Percentiles rank a stretch among this genome's conserved stretches.
Conservation (phyloP, 2,113 vertebrate species). For the Prietella phreatophila region DNA sequence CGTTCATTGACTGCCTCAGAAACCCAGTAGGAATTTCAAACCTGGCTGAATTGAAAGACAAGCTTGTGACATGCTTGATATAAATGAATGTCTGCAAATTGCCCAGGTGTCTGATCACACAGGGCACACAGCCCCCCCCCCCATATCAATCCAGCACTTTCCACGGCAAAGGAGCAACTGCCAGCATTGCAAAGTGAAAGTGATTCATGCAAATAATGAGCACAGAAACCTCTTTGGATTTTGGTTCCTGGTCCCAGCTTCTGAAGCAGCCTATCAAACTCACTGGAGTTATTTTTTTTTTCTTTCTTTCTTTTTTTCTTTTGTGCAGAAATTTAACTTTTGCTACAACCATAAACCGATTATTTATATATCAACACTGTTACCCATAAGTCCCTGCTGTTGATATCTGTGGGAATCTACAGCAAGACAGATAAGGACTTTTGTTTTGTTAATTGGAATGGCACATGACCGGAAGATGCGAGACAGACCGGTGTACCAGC, state of each 20-base stretch:
- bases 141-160: background rate
- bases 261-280: background rate
- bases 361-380: background rate
- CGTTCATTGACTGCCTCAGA: background rate
- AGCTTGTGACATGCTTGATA: background rate
- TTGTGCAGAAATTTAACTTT: background rate
- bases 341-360: too few relatives aligned
- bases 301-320: background rate
- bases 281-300: background rate
- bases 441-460: background rate
- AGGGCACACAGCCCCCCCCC: background rate
- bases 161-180: background rate
- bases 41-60: background rate
- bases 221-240: background rate
- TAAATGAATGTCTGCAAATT: background rate
- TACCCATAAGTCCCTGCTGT: background rate
- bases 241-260: background rate
- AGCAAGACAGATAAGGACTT: background rate
- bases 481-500: background rate
- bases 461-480: background rate
- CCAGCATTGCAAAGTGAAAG: background rate
- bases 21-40: background rate
- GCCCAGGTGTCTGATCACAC: background rate
- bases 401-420: too few relatives aligned
- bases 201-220: background rate